These are phyloP conservation scores for Caerostris darwini DNA, from an alignment of 1,140 invertebrate genomes.

Conservation along the genomic window DNA sequence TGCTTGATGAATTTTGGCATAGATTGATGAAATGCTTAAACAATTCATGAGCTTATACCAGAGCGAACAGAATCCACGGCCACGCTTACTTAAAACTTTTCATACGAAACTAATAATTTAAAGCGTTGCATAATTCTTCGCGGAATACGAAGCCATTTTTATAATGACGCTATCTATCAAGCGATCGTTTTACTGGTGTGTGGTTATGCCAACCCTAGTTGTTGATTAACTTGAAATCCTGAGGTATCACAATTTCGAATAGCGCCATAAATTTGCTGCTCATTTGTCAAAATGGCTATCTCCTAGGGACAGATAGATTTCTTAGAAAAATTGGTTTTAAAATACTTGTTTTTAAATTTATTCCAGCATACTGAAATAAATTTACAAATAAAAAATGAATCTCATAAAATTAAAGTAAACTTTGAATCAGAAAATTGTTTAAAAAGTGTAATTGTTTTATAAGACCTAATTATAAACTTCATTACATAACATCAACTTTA, in stretches of 20 bases:
- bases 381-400: too few species aligned
- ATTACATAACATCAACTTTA: too few species aligned
- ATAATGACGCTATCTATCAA: slow-evolving; percentile 54
- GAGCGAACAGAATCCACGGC: not conserved
- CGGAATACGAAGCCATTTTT: slow-evolving; percentile 37
- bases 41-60: not conserved
- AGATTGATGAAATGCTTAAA: slow-evolving; percentile 25
- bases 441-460: too few species aligned
- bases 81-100: slow-evolving; percentile 25
- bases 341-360: too few species aligned
- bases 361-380: too few species aligned
- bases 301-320: too few species aligned
- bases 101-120: slow-evolving; percentile 58
- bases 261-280: not conserved
- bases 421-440: too few species aligned
- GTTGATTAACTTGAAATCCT: not conserved
- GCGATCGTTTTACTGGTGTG: not conserved
- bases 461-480: too few species aligned
- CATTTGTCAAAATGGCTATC: not conserved
- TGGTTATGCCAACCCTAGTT: not conserved
- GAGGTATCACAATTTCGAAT: not conserved
- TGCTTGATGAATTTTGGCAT: not conserved
- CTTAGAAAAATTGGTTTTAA: too few species aligned
- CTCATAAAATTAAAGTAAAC: too few species aligned
- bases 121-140: slow-evolving; percentile 17